phyloP scores from a whole-genome alignment of 2,888 invertebrate species.

The Criorhina ranunculi region DNA sequence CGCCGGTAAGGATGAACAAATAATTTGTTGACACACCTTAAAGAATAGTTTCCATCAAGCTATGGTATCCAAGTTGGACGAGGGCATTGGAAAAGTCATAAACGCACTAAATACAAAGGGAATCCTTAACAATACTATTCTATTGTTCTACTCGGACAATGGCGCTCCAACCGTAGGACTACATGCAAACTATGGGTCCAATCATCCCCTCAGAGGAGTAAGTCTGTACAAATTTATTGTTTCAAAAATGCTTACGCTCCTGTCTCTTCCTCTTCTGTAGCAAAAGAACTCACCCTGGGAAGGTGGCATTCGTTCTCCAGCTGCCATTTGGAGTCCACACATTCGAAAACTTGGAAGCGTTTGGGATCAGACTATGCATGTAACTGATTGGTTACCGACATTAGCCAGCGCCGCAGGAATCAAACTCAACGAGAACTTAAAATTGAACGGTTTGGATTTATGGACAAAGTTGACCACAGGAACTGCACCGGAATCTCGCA shows the following conservation, averaged over 20 bases:
- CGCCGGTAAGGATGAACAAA: conserved; percentile 86
- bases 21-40: neutral
- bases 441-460: conserved; percentile 88
- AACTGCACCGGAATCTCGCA: conserved; percentile 84
- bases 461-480: conserved; percentile 88
- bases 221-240: conserved; percentile 76
- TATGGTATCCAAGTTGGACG: conserved; percentile 93
- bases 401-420: conserved; percentile 84
- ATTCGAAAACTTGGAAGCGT: conserved; percentile 86
- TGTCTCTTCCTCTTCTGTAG: conserved; percentile 81
- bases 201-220: conserved; percentile 92
- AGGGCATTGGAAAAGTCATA: conserved; percentile 92
- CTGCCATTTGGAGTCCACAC: conserved; percentile 90
- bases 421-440: conserved; percentile 78
- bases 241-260: too few relatives aligned
- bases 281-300: conserved; percentile 93
- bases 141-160: conserved; percentile 95
- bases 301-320: conserved; percentile 92
- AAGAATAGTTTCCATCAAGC: conserved; percentile 86
- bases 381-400: conserved; percentile 94
- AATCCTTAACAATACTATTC: conserved; percentile 92
- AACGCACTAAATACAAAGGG: conserved; percentile 87
- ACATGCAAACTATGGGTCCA: conserved; percentile 90
- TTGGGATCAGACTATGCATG: conserved; percentile 89
- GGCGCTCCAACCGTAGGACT: conserved; percentile 91